phyloP scores from a whole-genome alignment of 1,140 invertebrate species.

The Drosophila athabasca region DNA sequence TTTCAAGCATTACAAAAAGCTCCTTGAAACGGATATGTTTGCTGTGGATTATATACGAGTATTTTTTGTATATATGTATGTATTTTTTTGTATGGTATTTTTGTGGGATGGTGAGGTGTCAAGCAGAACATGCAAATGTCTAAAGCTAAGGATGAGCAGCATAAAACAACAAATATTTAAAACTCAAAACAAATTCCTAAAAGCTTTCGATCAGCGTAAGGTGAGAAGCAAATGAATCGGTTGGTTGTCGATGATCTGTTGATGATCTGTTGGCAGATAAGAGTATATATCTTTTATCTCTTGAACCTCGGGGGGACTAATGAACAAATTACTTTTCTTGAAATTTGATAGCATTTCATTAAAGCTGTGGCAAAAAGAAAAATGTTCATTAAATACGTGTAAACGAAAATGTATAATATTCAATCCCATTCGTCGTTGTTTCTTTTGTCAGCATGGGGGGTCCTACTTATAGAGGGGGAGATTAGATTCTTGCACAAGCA shows the following conservation, averaged over 20 bases:
- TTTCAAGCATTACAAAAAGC: conserved; percentile 70
- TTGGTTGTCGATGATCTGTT: conserved; percentile 10
- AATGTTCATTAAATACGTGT: conserved; percentile 84
- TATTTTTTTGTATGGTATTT: conserved; percentile 15
- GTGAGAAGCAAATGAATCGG: conserved; percentile 64
- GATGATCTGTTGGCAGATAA: conserved; percentile 25
- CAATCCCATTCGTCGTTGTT: conserved; percentile 81
- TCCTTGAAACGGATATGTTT: conserved; percentile 34
- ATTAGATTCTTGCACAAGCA: conserved; percentile 58
- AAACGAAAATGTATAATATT: conserved; percentile 84
- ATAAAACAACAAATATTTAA: conserved; percentile 38
- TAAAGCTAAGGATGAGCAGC: conserved; percentile 57
- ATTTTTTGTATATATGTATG: conserved; percentile 7
- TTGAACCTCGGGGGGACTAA: conserved; percentile 56
- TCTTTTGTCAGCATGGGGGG: conserved; percentile 51
- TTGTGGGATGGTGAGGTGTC: conserved; percentile 35
- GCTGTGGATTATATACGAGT: conserved; percentile 18
- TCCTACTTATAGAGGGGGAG: conserved; percentile 36
- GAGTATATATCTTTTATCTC: conserved; percentile 31
- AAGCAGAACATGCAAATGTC: conserved; percentile 73
- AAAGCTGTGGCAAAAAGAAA: conserved; percentile 75
- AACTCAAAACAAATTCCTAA: conserved; percentile 43
- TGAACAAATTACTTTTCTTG: conserved; percentile 76
- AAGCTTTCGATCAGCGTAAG: conserved; percentile 40
- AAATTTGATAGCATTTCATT: conserved; percentile 50